These are phyloP conservation scores for Ormia ochracea DNA, from an alignment of 2,888 invertebrate species.

Conservation along the genomic window DNA sequence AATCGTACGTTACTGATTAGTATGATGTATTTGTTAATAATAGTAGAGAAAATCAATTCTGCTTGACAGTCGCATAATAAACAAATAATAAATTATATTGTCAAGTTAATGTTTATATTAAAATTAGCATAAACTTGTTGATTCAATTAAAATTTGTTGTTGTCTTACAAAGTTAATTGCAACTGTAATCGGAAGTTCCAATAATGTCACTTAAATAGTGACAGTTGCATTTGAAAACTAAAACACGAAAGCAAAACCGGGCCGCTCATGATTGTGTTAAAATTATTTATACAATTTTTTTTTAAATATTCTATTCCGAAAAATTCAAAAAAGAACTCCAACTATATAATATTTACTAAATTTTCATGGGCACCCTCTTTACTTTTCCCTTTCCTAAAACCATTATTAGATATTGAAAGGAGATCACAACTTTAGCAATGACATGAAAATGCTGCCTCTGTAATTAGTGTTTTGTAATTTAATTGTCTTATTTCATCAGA, in stretches of 20 bases:
- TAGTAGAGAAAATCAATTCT: neutral
- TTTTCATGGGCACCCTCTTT: neutral
- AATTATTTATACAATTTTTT: too few relatives aligned
- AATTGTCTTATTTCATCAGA: conserved; percentile 44
- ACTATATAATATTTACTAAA: too few relatives aligned
- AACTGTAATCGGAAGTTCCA: conserved; percentile 33
- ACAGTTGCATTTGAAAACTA: too few relatives aligned
- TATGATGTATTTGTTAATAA: neutral
- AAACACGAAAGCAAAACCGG: too few relatives aligned
- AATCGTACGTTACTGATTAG: conserved; percentile 41
- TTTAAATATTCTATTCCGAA: too few relatives aligned
- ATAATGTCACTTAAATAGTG: neutral
- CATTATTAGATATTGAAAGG: neutral
- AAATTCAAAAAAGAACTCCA: too few relatives aligned
- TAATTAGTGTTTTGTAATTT: conserved; percentile 26
- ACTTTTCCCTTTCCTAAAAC: neutral
- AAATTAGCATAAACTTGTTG: conserved; percentile 25
- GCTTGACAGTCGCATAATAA: neutral
- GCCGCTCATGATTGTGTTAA: too few relatives aligned
- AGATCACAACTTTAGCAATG: conserved; percentile 1
- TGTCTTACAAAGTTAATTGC: neutral
- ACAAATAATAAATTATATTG: conserved; percentile 1
- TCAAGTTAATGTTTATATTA: neutral
- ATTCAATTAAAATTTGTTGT: neutral
- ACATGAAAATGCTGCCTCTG: neutral